Evolutionary conservation across 2,797 vertebrate genomes (phyloP).

Genomic region (Urophycis tenuis): DNA sequence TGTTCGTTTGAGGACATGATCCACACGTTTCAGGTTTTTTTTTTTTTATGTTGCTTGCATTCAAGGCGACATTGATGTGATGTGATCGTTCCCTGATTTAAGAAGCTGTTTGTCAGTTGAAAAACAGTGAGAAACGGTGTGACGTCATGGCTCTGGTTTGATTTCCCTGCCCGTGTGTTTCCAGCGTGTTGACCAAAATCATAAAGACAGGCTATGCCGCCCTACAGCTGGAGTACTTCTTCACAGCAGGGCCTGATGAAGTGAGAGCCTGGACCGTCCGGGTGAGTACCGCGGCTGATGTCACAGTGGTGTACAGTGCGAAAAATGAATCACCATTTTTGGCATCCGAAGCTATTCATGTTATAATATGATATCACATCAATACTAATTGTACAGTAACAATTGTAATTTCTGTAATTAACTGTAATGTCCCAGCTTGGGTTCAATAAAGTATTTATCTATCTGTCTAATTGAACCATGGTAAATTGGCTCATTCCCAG

Average conservation of each 20-base stretch:
- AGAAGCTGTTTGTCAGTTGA: not conserved
- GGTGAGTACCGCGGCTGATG: constrained; percentile 48
- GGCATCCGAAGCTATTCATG: too few relatives aligned
- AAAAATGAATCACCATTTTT: too few relatives aligned
- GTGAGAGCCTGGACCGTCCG: constrained; percentile 96
- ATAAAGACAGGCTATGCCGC: constrained; percentile 94
- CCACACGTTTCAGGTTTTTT: too few relatives aligned
- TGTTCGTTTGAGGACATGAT: not conserved
- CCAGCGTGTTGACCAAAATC: constrained; percentile 93
- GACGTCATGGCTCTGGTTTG: not conserved
- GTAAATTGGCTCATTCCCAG: not conserved
- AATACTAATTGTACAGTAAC: too few relatives aligned
- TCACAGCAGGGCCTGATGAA: constrained; percentile 98
- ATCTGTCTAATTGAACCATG: not conserved
- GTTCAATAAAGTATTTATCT: too few relatives aligned
- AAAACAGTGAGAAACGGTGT: not conserved
- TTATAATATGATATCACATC: too few relatives aligned
- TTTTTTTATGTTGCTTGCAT: not conserved
- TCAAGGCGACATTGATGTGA: too few relatives aligned
- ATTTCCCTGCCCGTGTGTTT: constrained; percentile 19
- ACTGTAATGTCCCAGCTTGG: too few relatives aligned
- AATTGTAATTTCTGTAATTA: too few relatives aligned
- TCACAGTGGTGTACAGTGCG: too few relatives aligned
- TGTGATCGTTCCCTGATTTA: not conserved
- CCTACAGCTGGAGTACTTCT: constrained; percentile 99